Evolutionary conservation across 2,113 vertebrate genomes (phyloP), one percentile per base, ranked within the genome.

Genomic region (Planiliza haematocheilus): DNA sequence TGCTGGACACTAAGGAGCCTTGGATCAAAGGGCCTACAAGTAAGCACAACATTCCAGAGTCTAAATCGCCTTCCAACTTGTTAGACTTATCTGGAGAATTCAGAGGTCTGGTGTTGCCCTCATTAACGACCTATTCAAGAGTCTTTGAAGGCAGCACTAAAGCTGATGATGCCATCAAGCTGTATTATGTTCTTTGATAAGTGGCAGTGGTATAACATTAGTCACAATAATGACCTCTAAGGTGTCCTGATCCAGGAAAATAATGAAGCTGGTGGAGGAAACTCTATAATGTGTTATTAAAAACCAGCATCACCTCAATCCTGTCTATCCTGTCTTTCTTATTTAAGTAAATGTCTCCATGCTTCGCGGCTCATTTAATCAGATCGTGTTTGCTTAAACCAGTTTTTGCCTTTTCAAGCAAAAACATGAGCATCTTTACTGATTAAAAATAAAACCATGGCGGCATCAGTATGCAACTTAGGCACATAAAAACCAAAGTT

Each of bases 401-500:
- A 49, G 60, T 57, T 8, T 5, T 24, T 7, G 10, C 50, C 55
- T 70, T 59, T 71, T 60, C 38, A 57, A 59, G 61, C 34, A 81
- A 74, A 88, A 20, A 56, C 39, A 52, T 41, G 43, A 77, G 34
- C 55, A 71, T 72, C 68, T 62, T 52, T 17, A 69, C 74, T 74
- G 74, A 88, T 85, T 84, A 86, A 84, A 85, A 77, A 77, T 77
- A 85, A 45, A 90, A 86, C 57, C 56, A 69, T 39, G 68, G 75
- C 83, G 87, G 79, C 85, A 86, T 86, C 46, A 57, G 59, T 70
- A 60, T 72, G 41, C 68, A 71, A 46, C 46, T 68, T 11, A 77
- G 77, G 86, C 78, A 82, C 68, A 86, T 66, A 81, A 83, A n/a
- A 69, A 55, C 50, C 50, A 77, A 81, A 81, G 84, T 83, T 51